Conservation (phyloP, 1,140 invertebrate species). For the Fopius arisanus region DNA sequence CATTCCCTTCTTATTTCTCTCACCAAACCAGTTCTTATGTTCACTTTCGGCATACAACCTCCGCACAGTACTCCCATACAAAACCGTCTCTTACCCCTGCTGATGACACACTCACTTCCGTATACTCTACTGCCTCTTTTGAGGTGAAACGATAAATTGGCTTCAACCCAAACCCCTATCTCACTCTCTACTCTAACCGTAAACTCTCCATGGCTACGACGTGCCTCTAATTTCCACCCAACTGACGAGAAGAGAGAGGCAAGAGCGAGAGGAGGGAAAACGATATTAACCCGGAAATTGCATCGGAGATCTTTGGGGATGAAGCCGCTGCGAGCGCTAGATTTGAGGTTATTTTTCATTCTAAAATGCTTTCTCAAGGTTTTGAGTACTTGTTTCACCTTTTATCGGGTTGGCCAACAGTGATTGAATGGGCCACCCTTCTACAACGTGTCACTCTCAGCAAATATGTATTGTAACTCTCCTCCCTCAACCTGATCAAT, state of each 20-base stretch:
- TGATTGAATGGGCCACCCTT: background rate
- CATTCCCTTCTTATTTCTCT: slow-evolving; percentile 1
- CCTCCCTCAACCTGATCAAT: slow-evolving; percentile 35
- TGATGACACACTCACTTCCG: slow-evolving; percentile 3
- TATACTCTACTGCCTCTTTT: slow-evolving; percentile 1
- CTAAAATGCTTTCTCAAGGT: background rate
- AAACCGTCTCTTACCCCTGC: background rate
- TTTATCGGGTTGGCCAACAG: background rate
- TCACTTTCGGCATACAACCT: background rate
- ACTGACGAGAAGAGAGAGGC: background rate
- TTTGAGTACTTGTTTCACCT: background rate
- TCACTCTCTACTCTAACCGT: background rate
- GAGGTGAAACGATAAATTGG: slow-evolving; percentile 10
- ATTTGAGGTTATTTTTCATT: background rate
- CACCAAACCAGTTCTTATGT: background rate
- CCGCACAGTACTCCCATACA: background rate
- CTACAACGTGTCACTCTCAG: background rate
- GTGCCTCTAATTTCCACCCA: background rate
- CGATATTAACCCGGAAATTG: slow-evolving; percentile 11
- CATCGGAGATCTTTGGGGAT: slow-evolving; percentile 2
- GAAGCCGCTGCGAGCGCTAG: background rate
- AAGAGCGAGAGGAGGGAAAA: background rate
- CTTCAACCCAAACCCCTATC: background rate
- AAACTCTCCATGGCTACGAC: background rate
- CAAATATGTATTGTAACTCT: background rate